A percentile compares a stretch with the other conserved stretches of the same genome.
Conservation (phyloP, 2,113 vertebrate genomes). For the Serilophus lunatus region DNA sequence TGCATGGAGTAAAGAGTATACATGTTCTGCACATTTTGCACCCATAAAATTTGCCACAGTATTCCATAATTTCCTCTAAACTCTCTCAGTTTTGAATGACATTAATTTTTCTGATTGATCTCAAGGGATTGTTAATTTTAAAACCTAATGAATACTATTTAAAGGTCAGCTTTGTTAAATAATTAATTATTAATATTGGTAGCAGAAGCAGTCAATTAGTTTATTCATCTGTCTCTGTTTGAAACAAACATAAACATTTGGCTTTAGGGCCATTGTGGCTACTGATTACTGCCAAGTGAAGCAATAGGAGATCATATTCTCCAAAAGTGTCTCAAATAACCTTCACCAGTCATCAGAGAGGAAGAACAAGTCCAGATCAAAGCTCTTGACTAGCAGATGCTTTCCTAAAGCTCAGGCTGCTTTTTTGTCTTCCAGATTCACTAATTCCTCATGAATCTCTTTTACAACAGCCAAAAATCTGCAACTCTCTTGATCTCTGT, state of each 20-base stretch:
- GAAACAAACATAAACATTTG: background rate
- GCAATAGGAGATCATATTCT: background rate
- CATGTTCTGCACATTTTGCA: background rate
- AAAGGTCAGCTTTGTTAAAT: background rate
- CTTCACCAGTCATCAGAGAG: background rate
- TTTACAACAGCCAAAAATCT: background rate
- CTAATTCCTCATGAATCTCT: background rate
- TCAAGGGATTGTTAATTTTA: background rate
- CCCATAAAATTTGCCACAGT: background rate
- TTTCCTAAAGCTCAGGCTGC: background rate
- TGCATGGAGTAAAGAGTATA: background rate
- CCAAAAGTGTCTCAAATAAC: background rate
- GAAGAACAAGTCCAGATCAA: background rate
- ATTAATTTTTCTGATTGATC: background rate
- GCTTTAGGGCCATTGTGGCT: background rate
- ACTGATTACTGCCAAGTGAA: background rate
- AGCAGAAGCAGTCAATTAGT: background rate
- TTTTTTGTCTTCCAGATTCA: background rate
- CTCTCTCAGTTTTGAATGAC: background rate
- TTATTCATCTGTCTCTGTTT: background rate
- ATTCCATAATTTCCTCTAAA: background rate
- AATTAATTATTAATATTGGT: background rate
- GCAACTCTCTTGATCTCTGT: background rate
- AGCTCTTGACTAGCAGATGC: background rate
- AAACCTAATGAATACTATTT: background rate